Base-by-base conservation (phyloP, 2,888 invertebrate species). In the Xestia sexstrigata region DNA sequence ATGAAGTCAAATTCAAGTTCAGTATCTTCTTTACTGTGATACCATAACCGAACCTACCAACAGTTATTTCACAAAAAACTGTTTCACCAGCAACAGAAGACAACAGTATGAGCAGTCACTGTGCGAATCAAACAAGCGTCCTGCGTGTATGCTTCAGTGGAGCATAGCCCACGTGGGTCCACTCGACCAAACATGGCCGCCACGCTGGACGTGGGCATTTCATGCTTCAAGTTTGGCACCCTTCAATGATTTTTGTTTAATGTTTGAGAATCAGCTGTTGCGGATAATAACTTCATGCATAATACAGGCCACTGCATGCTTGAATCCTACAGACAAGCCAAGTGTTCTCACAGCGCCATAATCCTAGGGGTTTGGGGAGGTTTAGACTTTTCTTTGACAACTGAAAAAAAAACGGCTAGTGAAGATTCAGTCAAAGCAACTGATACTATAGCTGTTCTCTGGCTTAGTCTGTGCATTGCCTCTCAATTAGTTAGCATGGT, bases 161-260 rank as follows among this genome's bases (percentile, higher is more conserved):
- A 93, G 90, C 93, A 91, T 91, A 89, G 65, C 72, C 91, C 93
- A 93, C 91, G 94, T 92, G 92, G 89, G 78, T 17, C 83, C 85
- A 89, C 73, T 86, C 83, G 86, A 84, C 81, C 90, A 87, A 66
- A 67, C 67, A 62, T 74, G 70, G 82, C 71, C n/a, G 67, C 68
- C 42, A 47, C 67, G 52, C 52, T 63, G 81, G 76, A 69, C 63
- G 69, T 82, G 65, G 79, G 66, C 77, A 78, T 63, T 83, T 81
- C 81, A 83, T 83, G 78, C 81, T 83, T 83, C 42, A 83, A 71
- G 83, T 81, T 81, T 45, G 81, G 83, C 70, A 81, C 62, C 81
- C 83, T 83, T 83, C 78, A 83, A 70, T 81, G 83, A 83, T 68
- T 82, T 81, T 60, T 30, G 60, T 71, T 82, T 49, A 17, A 39